Percentiles rank a stretch among this genome's conserved stretches.
Evolutionary conservation across 2,113 vertebrate species (phyloP).

Genomic region (Procavia capensis): DNA sequence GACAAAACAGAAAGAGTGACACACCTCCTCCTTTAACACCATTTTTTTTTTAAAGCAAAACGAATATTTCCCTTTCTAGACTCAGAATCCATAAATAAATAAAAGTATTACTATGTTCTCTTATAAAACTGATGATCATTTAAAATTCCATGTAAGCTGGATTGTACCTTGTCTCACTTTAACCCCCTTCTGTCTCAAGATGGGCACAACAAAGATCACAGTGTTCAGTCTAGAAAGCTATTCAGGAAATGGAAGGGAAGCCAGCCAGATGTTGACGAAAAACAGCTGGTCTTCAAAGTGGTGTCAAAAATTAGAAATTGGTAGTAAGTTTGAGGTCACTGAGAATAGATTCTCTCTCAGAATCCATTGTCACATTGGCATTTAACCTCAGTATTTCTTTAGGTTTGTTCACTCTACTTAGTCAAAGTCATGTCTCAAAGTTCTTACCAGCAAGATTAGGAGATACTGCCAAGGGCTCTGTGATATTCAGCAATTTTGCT

Average conservation of each 20-base stretch:
- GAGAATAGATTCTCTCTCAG: background rate
- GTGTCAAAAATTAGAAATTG: background rate
- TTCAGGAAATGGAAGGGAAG: constrained; percentile 2
- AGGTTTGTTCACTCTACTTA: constrained; percentile 8
- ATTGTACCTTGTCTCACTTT: constrained; percentile 71
- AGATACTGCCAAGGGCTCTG: background rate
- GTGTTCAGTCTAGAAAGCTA: constrained; percentile 9
- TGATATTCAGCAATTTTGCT: background rate
- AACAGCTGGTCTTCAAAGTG: background rate
- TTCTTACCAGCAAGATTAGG: background rate
- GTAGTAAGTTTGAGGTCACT: background rate
- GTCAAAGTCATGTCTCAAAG: background rate
- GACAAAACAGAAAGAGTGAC: background rate
- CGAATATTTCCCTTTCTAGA: background rate
- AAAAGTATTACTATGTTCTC: background rate
- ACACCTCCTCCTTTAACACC: background rate
- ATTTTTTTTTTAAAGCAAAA: too few species aligned
- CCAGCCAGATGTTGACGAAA: background rate
- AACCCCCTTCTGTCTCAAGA: constrained; percentile 66
- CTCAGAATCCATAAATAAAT: constrained; percentile 21
- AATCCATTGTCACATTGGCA: background rate
- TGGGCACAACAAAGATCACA: constrained; percentile 37
- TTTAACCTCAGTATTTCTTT: background rate
- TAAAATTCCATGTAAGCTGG: background rate
- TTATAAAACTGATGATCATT: background rate